Percentiles rank a stretch among this genome's conserved stretches.
Conservation (phyloP, 2,888 invertebrate species). For the Amiota minor region DNA sequence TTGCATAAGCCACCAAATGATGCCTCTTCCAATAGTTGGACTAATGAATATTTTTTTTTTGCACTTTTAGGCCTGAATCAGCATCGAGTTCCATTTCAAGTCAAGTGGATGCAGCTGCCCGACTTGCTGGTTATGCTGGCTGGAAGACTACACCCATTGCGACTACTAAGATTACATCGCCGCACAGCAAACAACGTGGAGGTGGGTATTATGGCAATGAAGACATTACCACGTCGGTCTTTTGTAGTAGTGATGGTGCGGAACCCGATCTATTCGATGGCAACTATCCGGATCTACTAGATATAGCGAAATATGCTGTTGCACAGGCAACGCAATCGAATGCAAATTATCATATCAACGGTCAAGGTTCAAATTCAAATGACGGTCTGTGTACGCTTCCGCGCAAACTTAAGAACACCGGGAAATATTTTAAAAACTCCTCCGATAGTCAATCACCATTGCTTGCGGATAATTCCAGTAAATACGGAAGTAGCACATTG, state of each 20-base stretch:
- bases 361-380: slow-evolving; percentile 38
- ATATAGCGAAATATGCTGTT: slow-evolving; percentile 71
- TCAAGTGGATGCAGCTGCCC: slow-evolving; percentile 71
- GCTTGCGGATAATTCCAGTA: slow-evolving; percentile 77
- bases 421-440: slow-evolving; percentile 71
- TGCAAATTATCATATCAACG: slow-evolving; percentile 31
- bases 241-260: slow-evolving; percentile 72
- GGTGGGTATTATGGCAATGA: slow-evolving; percentile 56
- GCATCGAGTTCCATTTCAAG: slow-evolving; percentile 77
- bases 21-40: slow-evolving; percentile 17
- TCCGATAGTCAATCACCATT: slow-evolving; percentile 85
- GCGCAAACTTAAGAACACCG: slow-evolving; percentile 69
- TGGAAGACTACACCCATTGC: slow-evolving; percentile 69
- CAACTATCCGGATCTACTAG: slow-evolving; percentile 71
- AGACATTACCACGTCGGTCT: slow-evolving; percentile 68
- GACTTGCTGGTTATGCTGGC: slow-evolving; percentile 56
- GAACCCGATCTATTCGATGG: slow-evolving; percentile 72
- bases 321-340: slow-evolving; percentile 58
- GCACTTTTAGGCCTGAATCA: slow-evolving; percentile 74
- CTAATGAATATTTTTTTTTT: slow-evolving; percentile 46
- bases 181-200: slow-evolving; percentile 55
- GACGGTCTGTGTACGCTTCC: slow-evolving; percentile 81
- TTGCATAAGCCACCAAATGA: slow-evolving; percentile 13
- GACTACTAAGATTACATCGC: slow-evolving; percentile 68
- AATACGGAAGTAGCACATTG: slow-evolving; percentile 81